A percentile compares a stretch with the other conserved stretches of the same genome.
Conservation (phyloP, 2,888 invertebrate species). For the Latheticus oryzae region DNA sequence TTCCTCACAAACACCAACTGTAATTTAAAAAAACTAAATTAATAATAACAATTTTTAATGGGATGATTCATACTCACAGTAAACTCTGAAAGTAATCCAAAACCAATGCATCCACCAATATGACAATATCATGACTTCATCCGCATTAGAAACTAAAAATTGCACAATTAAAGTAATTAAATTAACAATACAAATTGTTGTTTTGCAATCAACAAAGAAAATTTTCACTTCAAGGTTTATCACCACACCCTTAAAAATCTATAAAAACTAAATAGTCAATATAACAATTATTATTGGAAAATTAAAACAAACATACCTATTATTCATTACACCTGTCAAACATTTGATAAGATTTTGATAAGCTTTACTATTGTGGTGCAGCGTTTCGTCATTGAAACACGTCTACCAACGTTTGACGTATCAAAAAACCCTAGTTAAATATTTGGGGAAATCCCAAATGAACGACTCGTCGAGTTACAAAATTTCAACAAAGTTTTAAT, state of each 20-base stretch:
- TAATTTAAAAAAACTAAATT: conserved; percentile 30
- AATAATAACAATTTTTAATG: conserved; percentile 9
- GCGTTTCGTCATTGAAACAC: conserved; percentile 6
- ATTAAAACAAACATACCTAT: conserved; percentile 30
- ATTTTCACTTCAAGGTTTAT: conserved; percentile 1
- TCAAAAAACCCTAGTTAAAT: conserved; percentile 2
- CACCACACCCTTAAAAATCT: background rate
- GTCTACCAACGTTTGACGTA: conserved; percentile 2
- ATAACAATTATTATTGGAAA: conserved; percentile 7
- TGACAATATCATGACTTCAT: conserved; percentile 78
- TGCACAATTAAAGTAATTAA: conserved; percentile 40
- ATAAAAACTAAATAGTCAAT: conserved; percentile 10
- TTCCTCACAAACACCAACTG: conserved; percentile 40
- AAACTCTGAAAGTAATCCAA: conserved; percentile 75
- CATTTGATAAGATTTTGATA: conserved; percentile 34
- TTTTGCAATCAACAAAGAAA: conserved; percentile 19
- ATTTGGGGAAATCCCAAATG: conserved; percentile 1
- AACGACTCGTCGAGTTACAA: conserved; percentile 10
- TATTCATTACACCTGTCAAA: conserved; percentile 41
- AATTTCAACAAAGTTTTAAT: conserved; percentile 11
- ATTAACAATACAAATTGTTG: too few species aligned
- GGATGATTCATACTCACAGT: conserved; percentile 7
- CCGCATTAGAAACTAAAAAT: conserved; percentile 53
- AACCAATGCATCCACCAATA: conserved; percentile 93
- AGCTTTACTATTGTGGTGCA: conserved; percentile 15